Base-by-base conservation (phyloP, 2,888 invertebrate species). In the Drosophila peninsularis region DNA sequence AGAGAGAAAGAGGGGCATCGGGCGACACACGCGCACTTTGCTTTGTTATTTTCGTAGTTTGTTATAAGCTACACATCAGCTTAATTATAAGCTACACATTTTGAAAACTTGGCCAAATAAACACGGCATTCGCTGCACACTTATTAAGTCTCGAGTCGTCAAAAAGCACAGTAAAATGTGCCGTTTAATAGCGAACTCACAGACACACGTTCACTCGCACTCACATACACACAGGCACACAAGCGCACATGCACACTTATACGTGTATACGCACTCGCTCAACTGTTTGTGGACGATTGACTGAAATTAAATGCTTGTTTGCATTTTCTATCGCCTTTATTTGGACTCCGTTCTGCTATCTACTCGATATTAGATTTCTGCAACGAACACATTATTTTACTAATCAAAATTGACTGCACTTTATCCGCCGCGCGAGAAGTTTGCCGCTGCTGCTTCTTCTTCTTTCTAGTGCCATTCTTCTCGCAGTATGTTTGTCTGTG, bases 381-480 rank as follows among this genome's bases (percentile, higher is more conserved):
- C 55, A 55, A 45, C 54, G 30, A 56, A 34, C 19, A 17, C 57
- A 57, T 44, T 39, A 39, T 55, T 72, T 67, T 42, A 44, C 39
- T 50, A 62, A 62, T 10, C 62, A 68, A 55, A 67, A 10, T 72
- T 62, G 58, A 53, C 39, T 87, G 71, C 66, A 66, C 66, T 64
- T 70, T 50, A 71, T 73, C 58, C 81, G 75, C 78, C 85, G 78
- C 75, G 76, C 75, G 64, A 78, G 78, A 85, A 85, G 71, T 80
- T 88, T 80, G 86, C 82, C 88, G 82, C 82, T 83, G 76, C 78
- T 82, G 30, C 36, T 36, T 30, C 27, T 85, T 80, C 87, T 71
- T 75, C 71, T 80, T 78, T 47, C 50, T 75, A 58, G 62, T 64
- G 63, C 47, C 67, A 73, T 78, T 81, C 78, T 71, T 70, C 88